phyloP scores from a whole-genome alignment of 1,140 invertebrate genomes.

The Drosophila mayri region DNA sequence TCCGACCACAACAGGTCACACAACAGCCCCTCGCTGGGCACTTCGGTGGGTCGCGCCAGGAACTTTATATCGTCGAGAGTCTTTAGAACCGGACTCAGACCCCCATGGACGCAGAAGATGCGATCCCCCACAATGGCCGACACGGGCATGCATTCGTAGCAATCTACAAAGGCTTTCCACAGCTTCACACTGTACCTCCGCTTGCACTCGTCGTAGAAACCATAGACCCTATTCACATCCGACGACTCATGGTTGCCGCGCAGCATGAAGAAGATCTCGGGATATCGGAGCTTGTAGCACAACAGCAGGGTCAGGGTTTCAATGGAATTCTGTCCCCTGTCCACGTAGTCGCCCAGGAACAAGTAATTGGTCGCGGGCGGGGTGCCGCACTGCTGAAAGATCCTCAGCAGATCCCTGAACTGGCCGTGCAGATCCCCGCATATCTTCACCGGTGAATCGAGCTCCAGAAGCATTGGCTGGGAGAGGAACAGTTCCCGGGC shows the following conservation, averaged over 20 bases:
- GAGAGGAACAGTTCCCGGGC: conserved; percentile 22
- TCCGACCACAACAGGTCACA: conserved; percentile 99
- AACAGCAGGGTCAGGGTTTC: conserved; percentile 38
- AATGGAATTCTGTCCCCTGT: conserved; percentile 29
- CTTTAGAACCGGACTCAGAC: conserved; percentile 99
- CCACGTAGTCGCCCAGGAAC: conserved; percentile 50
- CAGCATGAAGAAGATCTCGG: conserved; percentile 43
- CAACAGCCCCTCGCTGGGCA: conserved; percentile 99
- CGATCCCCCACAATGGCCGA: conserved; percentile 99
- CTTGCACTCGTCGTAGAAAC: conserved; percentile 51
- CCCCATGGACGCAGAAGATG: conserved; percentile 99
- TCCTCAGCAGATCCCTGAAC: conserved; percentile 42
- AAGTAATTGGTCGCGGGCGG: conserved; percentile 35
- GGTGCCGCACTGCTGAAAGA: conserved; percentile 30
- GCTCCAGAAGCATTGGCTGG: conserved; percentile 47
- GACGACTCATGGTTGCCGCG: conserved; percentile 91
- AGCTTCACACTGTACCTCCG: conserved; percentile 33
- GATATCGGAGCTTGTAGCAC: conserved; percentile 39
- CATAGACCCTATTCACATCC: conserved; percentile 75
- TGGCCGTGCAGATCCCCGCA: conserved; percentile 45
- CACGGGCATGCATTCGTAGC: conserved; percentile 94
- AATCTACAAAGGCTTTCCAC: conserved; percentile 89
- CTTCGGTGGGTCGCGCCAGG: conserved; percentile 99
- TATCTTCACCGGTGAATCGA: conserved; percentile 41
- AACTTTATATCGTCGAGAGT: conserved; percentile 99